These are phyloP conservation scores for Muscicapa adusta DNA, from an alignment of 2,113 vertebrate genomes.

Conservation along the genomic window DNA sequence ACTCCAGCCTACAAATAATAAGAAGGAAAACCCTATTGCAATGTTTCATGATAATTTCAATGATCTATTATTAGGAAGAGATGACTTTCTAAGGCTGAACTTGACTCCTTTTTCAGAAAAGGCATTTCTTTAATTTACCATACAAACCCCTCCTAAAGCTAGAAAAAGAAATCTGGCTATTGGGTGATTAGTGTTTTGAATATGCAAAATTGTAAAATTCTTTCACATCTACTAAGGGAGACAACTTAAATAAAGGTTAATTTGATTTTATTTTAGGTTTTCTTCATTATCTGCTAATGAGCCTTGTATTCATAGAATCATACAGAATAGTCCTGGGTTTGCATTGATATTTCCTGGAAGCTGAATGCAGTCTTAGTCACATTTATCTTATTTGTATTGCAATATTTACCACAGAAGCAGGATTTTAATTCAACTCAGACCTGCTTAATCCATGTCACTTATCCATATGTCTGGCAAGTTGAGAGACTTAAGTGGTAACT, in stretches of 20 bases:
- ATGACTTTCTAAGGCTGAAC: not conserved
- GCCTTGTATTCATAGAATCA: not conserved
- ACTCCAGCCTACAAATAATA: not conserved
- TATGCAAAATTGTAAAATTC: not conserved
- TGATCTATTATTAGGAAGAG: not conserved
- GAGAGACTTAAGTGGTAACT: constrained; percentile 41
- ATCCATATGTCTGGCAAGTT: constrained; percentile 9
- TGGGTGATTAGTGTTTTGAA: not conserved
- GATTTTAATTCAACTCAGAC: constrained; percentile 41
- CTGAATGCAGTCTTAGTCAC: not conserved
- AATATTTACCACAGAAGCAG: constrained; percentile 4
- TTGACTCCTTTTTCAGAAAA: not conserved
- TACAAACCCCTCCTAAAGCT: not conserved
- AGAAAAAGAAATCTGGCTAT: not conserved
- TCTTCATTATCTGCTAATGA: not conserved
- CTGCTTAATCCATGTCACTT: constrained; percentile 38
- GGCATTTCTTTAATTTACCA: not conserved
- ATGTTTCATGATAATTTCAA: not conserved
- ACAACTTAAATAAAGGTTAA: not conserved
- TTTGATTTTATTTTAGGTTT: not conserved
- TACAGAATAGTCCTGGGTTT: not conserved
- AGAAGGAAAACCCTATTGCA: not conserved
- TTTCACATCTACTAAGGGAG: not conserved
- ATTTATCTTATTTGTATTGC: not conserved
- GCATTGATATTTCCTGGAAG: not conserved